Evolutionary conservation across 1,140 invertebrate genomes (phyloP).

Genomic region (Helicoverpa zea): DNA sequence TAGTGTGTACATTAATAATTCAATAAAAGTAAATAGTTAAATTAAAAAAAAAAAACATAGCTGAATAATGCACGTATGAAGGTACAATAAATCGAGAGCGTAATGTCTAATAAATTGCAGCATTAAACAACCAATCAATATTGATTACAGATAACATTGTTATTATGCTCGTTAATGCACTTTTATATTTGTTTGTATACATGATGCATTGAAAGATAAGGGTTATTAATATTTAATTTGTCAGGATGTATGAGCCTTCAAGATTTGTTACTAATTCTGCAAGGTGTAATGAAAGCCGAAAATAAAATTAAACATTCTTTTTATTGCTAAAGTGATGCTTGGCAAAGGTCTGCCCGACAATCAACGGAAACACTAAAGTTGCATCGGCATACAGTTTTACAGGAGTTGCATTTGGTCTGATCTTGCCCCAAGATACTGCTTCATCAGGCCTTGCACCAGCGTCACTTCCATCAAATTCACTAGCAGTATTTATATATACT

Average conservation of each 20-base stretch:
- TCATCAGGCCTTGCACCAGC: constrained; percentile 99
- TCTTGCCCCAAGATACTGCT: constrained; percentile 99
- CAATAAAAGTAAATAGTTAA: too few relatives aligned
- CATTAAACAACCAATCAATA: constrained; percentile 1
- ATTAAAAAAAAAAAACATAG: too few relatives aligned
- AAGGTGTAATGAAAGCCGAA: constrained; percentile 55
- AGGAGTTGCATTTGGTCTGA: constrained; percentile 94
- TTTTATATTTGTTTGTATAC: background rate
- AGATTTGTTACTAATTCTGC: background rate
- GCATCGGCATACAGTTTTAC: constrained; percentile 99
- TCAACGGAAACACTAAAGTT: constrained; percentile 96
- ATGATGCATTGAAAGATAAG: background rate
- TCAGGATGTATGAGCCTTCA: too few relatives aligned
- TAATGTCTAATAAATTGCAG: background rate
- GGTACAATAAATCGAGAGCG: background rate
- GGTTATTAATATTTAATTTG: too few relatives aligned
- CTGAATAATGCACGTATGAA: background rate
- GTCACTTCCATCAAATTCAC: constrained; percentile 99
- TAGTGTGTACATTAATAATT: too few relatives aligned
- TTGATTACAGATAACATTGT: background rate
- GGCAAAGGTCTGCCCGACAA: constrained; percentile 99
- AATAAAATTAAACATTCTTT: constrained; percentile 79
- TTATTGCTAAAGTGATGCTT: constrained; percentile 86
- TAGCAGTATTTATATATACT: constrained; percentile 98
- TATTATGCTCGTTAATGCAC: background rate